Evolutionary conservation across 2,888 invertebrate species (phyloP), one percentile per base, ranked within the genome.

Genomic region (Apamea crenata): DNA sequence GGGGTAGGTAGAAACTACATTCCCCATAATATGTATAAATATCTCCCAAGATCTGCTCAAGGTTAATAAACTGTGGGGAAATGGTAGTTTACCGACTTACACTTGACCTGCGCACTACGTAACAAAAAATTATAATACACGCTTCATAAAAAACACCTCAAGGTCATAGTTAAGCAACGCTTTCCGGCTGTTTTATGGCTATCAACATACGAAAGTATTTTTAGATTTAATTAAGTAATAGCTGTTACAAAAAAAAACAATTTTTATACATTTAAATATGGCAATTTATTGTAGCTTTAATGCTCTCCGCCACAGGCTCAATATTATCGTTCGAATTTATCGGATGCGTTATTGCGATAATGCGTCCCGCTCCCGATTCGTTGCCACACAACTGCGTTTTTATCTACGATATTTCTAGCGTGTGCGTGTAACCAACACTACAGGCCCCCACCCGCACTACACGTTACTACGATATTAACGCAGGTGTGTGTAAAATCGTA

Each of bases 121-220:
- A 59, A 81, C 32, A 56, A 16, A 21, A 67, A 29, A 63, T 47
- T 69, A n/a, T 36, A 56, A 59, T 47, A 53, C 21, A 18, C 29
- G 50, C 18, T 59, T 56, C 36, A 8, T 40, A 75, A 29, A 65
- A 0, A 56, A 21, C 74, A 44, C 25, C 6, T 44, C 78, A 78
- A 78, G 69, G 84, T 29, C 65, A 29, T 12, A 14, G 29, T 84
- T 67, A 36, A 8, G 50, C 56, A 81, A 83, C 47, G 4, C 21
- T 36, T 59, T 70, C 84, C 70, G 84, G 65, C 18, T 77, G 6
- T 29, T 29, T 59, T 47, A 16, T 69, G 53, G 40, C 16, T 32
- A 32, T 59, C 44, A 65, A 75, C 40, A 77, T 44, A 18, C n/a
- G 21, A 69, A 69, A 40, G 32, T 70, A 40, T n/a, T 50, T 40